Evolutionary conservation across 2,113 vertebrate genomes (phyloP), one percentile per base, ranked within the genome.

Genomic region (Campylorhamphus procurvoides): DNA sequence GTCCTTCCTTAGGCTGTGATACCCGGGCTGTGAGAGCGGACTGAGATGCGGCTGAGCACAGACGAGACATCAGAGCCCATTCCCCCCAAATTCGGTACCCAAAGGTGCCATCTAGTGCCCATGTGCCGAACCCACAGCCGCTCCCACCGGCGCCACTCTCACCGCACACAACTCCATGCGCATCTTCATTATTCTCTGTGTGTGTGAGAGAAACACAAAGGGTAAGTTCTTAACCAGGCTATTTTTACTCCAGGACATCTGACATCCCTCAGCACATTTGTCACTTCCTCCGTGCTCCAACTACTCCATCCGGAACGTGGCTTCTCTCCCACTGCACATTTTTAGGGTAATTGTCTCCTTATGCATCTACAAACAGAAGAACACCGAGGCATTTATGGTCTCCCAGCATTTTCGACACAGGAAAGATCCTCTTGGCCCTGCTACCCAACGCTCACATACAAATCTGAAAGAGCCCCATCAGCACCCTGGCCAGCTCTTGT

Each of bases 91-190:
- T 96, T 97, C 53, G 31, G 39, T 71, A 94, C 95, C 94, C 91
- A 96, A 84, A 96, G 93, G 84, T 94, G 96, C 96, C 97, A 98
- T 87, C 97, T 97, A 97, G 95, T 96, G 97, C 85, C 84, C 94
- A 40, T 15, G 28, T 3, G 7, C 66, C 15, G 89, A 72, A 96
- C 9, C 77, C 72, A 76, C 23, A 29, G 33, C 14, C 7, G 68
- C 46, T 35, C 60, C n/a, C 27, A 49, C 27, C 1, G 55, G 39
- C 0, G 40, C 49, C 25, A 28, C 89, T 53, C 60, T 7, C 31
- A 3, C 5, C 12, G 4, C 33, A 18, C 10, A 3, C 15, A 12
- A 1, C 55, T 2, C 13, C 18, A 59, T 7, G 8, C 7, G 24
- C 35, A 29, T 2, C 9, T 10, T 47, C 69, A 4, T 11, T 33